Conservation (phyloP, 2,797 vertebrate genomes). For the Alcedo quadribrachys region DNA sequence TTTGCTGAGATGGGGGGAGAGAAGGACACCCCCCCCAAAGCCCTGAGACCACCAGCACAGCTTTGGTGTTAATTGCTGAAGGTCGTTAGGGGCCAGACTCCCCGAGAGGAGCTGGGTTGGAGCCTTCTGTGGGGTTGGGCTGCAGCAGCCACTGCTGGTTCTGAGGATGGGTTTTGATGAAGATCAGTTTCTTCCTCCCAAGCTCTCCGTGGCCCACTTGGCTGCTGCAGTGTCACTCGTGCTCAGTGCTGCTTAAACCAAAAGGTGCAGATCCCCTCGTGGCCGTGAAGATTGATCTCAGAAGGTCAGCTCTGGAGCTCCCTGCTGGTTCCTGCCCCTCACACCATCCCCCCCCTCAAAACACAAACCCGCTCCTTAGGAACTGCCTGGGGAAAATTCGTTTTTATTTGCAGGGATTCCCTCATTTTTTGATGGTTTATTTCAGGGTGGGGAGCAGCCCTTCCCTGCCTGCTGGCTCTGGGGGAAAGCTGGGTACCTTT, state of each 20-base stretch:
- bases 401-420: neutral
- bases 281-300: neutral
- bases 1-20: neutral
- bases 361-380: fast-evolving
- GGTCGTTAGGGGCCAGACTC: fast-evolving
- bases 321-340: fast-evolving
- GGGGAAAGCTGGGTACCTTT: neutral
- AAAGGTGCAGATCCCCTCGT: fast-evolving
- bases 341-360: neutral
- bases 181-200: neutral
- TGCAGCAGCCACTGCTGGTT: neutral
- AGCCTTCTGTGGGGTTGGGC: neutral
- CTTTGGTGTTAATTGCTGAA: neutral
- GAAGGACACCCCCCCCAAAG: neutral
- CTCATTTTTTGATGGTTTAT: neutral
- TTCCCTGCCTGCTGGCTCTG: fast-evolving
- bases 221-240: neutral
- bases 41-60: no score
- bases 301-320: neutral
- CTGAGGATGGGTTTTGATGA: neutral
- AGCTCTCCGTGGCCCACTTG: fast-evolving
- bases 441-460: fast-evolving
- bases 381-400: neutral
- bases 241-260: neutral
- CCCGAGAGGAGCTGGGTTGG: neutral